Percentiles rank a stretch among this genome's conserved stretches.
phyloP scores from a whole-genome alignment of 2,888 invertebrate species.

The Adelognathus sp. region DNA sequence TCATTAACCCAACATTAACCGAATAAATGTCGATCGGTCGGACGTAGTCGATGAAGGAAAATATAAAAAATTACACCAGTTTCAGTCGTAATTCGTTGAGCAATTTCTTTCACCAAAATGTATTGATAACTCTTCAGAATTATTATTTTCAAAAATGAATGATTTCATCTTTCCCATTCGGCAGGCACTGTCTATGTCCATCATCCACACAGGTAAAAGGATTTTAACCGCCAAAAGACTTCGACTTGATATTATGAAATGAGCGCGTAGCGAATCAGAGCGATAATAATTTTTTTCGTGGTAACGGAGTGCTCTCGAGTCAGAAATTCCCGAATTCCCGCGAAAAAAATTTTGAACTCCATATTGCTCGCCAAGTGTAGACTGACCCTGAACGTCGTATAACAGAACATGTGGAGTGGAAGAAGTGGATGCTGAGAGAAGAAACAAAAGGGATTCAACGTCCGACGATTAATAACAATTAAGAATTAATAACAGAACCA shows the following conservation, averaged over 20 bases:
- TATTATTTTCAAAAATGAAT: no score
- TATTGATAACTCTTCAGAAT: no score
- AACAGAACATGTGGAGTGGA: neutral
- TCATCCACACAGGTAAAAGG: no score
- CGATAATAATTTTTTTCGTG: neutral
- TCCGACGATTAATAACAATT: conserved; percentile 57
- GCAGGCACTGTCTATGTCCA: no score
- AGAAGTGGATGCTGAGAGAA: neutral
- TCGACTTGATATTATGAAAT: neutral
- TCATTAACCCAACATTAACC: no score
- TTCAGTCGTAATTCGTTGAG: no score
- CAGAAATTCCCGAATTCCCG: neutral
- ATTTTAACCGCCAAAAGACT: no score
- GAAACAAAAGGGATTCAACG: conserved; percentile 15
- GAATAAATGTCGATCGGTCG: no score
- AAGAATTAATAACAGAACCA: conserved; percentile 52
- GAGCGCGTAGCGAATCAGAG: neutral
- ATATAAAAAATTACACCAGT: no score
- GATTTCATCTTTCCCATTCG: no score
- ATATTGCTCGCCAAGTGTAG: neutral
- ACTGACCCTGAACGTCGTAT: neutral
- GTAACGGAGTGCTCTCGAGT: neutral
- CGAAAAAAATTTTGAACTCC: neutral
- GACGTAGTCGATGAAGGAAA: no score
- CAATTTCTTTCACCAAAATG: no score